Percentiles rank a stretch among this genome's conserved stretches.
phyloP scores from a whole-genome alignment of 2,888 invertebrate species.

The Ochlodes sylvanus region DNA sequence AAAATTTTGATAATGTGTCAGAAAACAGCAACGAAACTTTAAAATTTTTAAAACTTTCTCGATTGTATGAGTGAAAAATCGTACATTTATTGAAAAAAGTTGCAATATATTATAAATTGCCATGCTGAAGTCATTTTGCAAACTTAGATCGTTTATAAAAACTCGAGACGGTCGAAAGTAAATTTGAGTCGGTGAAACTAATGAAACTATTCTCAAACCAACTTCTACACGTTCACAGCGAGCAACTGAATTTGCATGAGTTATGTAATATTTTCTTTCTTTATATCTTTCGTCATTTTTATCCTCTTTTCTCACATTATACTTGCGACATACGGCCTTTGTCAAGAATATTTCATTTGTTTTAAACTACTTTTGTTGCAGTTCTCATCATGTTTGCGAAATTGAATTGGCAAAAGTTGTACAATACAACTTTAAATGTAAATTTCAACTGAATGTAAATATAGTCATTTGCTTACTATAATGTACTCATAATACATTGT shows the following conservation, averaged over 20 bases:
- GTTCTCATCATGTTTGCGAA: neutral
- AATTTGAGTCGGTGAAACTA: constrained; percentile 32
- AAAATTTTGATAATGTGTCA: too few species aligned
- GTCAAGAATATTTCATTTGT: constrained; percentile 5
- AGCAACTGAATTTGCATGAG: constrained; percentile 39
- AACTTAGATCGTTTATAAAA: constrained; percentile 28
- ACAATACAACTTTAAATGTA: neutral
- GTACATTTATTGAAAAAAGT: constrained; percentile 8
- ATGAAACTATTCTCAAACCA: constrained; percentile 39
- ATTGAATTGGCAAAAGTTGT: neutral
- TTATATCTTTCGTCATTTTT: constrained; percentile 10
- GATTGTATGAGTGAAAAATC: neutral
- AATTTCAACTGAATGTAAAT: neutral
- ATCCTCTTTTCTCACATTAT: constrained; percentile 9
- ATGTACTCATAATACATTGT: too few species aligned
- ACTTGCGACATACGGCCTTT: neutral
- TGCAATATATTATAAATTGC: neutral
- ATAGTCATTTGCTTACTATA: too few species aligned
- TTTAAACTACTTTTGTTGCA: constrained; percentile 8
- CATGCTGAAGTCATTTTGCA: constrained; percentile 2
- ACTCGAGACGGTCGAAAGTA: constrained; percentile 15
- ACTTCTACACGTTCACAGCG: constrained; percentile 33
- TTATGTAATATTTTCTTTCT: constrained; percentile 34
- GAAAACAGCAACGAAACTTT: neutral
- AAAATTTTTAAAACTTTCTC: neutral